Conservation (phyloP, 2,113 vertebrate genomes). For the Macquaria ambigua region DNA sequence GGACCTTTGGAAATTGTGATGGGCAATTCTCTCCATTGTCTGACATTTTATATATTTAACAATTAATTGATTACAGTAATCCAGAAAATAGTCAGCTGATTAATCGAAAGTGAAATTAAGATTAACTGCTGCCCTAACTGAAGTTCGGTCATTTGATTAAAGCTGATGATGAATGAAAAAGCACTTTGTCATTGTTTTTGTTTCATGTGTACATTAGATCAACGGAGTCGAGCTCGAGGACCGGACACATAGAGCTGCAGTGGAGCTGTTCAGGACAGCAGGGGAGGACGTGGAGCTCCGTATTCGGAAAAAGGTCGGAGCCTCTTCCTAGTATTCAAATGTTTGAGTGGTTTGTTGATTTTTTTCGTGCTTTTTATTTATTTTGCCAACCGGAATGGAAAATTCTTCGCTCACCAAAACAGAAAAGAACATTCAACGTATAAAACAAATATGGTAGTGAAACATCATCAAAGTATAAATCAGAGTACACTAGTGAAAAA, state of each 20-base stretch:
- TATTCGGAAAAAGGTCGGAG: conserved; percentile 90
- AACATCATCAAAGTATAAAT: background rate
- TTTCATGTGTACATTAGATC: conserved; percentile 82
- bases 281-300: conserved; percentile 89
- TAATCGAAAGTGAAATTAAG: background rate
- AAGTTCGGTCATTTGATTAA: background rate
- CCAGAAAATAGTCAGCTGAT: background rate
- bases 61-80: background rate
- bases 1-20: too few relatives aligned
- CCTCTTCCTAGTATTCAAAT: background rate
- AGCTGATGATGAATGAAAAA: background rate
- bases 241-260: conserved; percentile 87
- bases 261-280: conserved; percentile 92
- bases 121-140: background rate
- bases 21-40: background rate
- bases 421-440: background rate
- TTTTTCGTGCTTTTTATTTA: background rate
- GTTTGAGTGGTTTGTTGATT: background rate
- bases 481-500: background rate
- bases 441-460: background rate
- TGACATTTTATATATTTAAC: background rate
- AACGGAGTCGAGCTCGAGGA: conserved; percentile 90
- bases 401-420: background rate
- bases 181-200: background rate
- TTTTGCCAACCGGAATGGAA: background rate